Conservation (phyloP, 2,888 invertebrate species). For the Opisthograptis luteolata region DNA sequence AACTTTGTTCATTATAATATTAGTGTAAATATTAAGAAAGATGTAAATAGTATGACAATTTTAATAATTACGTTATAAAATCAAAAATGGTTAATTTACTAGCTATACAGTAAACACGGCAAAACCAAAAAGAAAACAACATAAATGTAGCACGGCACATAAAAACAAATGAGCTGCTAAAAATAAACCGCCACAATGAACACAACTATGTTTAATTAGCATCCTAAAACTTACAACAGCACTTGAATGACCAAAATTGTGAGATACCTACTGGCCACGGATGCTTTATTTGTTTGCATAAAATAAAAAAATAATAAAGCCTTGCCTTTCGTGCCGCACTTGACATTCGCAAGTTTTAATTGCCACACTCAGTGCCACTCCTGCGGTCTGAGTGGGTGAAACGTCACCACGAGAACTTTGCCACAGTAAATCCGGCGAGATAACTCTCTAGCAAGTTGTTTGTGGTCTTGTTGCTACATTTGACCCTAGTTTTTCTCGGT, state of each 20-base stretch:
- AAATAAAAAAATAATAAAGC: constrained; percentile 72
- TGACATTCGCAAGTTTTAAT: constrained; percentile 84
- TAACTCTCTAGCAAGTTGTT: constrained; percentile 25
- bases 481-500: constrained; percentile 24
- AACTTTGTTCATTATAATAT: too few relatives aligned
- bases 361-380: constrained; percentile 73
- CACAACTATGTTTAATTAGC: constrained; percentile 30
- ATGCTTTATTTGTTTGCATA: constrained; percentile 57
- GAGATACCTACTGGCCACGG: constrained; percentile 41
- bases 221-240: constrained; percentile 29
- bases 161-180: neutral
- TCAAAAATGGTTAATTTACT: too few relatives aligned
- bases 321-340: constrained; percentile 60
- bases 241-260: constrained; percentile 39
- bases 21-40: too few relatives aligned
- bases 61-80: too few relatives aligned
- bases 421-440: constrained; percentile 47
- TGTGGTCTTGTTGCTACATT: constrained; percentile 25
- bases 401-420: constrained; percentile 57
- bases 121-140: too few relatives aligned
- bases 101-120: too few relatives aligned
- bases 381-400: constrained; percentile 68
- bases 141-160: neutral
- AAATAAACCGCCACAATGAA: constrained; percentile 8
- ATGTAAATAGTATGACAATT: too few relatives aligned